Conservation (phyloP, 2,797 vertebrate genomes). For the Corythornis leucogaster region DNA sequence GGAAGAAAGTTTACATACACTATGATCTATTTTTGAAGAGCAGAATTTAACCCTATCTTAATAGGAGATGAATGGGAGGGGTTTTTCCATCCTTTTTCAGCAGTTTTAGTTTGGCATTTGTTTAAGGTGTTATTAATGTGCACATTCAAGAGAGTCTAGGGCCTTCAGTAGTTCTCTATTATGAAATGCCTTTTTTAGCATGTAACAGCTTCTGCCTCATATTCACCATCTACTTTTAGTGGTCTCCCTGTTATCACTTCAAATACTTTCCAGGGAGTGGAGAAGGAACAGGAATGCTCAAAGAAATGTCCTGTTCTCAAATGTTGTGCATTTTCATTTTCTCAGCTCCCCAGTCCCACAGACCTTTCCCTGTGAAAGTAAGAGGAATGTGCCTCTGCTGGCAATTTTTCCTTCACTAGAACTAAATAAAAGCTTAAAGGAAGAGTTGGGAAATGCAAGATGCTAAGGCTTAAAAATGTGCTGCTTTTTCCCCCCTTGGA, state of each 20-base stretch:
- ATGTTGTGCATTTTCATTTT: not conserved
- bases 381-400: not conserved
- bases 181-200: constrained; percentile 33
- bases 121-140: constrained; percentile 42
- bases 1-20: not conserved
- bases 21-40: constrained; percentile 29
- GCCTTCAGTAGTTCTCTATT: constrained; percentile 24
- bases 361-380: not conserved
- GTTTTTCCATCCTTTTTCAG: constrained; percentile 26
- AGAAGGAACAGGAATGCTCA: not conserved
- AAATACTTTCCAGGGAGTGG: constrained; percentile 11
- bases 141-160: not conserved
- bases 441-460: not conserved
- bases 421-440: constrained; percentile 30
- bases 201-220: constrained; percentile 14
- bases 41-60: constrained; percentile 47
- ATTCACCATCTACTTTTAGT: constrained; percentile 9
- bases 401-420: constrained; percentile 34
- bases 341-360: not conserved
- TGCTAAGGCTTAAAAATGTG: not conserved
- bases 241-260: constrained; percentile 19
- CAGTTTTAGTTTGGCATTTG: constrained; percentile 38
- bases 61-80: not conserved
- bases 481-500: not conserved
- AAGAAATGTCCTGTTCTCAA: constrained; percentile 1